Percentiles rank a stretch among this genome's conserved stretches.
phyloP scores from a whole-genome alignment of 2,888 invertebrate species.

The Cataglyphis albicans region DNA sequence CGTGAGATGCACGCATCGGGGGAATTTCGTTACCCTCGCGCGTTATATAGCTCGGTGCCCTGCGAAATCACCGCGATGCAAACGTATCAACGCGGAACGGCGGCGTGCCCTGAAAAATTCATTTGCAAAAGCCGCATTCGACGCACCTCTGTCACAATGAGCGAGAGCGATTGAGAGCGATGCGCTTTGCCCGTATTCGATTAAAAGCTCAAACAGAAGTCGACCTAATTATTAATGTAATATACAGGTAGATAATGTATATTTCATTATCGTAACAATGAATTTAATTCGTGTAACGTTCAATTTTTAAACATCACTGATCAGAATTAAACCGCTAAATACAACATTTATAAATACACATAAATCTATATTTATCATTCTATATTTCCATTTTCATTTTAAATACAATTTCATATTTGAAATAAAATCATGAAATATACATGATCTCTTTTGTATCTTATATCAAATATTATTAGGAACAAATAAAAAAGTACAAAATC shows the following conservation, averaged over 20 bases:
- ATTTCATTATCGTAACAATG: slow-evolving; percentile 41
- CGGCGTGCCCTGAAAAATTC: slow-evolving; percentile 70
- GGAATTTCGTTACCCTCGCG: slow-evolving; percentile 73
- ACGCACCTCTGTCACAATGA: slow-evolving; percentile 30
- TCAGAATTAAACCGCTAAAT: slow-evolving; percentile 35
- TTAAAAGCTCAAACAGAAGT: slow-evolving; percentile 43
- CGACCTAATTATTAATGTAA: slow-evolving; percentile 52
- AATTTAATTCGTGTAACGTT: slow-evolving; percentile 25
- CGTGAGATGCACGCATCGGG: slow-evolving; percentile 68
- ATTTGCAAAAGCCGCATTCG: slow-evolving; percentile 59
- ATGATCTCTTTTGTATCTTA: not conserved
- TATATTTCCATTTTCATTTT: slow-evolving; percentile 19
- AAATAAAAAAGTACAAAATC: not conserved
- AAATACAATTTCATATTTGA: not conserved
- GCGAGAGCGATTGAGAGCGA: slow-evolving; percentile 26
- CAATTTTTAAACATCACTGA: slow-evolving; percentile 37
- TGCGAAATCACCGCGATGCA: slow-evolving; percentile 61
- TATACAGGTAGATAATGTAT: slow-evolving; percentile 36
- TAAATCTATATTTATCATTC: not conserved
- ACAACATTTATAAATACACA: slow-evolving; percentile 36
- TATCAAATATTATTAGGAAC: not conserved
- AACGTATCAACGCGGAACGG: slow-evolving; percentile 63
- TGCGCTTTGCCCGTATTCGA: slow-evolving; percentile 31
- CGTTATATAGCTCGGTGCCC: slow-evolving; percentile 68
- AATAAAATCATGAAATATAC: not conserved